Conservation (phyloP, 2,113 vertebrate species). For the Cettia cetti region DNA sequence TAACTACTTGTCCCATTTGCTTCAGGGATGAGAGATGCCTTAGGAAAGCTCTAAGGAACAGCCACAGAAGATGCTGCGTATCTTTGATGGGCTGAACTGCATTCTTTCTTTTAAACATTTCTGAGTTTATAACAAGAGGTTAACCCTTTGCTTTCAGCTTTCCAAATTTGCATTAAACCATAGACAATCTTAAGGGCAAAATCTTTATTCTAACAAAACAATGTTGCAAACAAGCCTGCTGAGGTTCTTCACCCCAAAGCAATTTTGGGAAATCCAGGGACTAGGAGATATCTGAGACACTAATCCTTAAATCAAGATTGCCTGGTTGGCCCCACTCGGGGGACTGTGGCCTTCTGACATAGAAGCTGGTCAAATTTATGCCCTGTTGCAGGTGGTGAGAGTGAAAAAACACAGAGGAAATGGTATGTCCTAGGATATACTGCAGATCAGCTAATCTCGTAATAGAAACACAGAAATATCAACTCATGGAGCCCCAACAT, state of each 20-base stretch:
- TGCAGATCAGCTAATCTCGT: background rate
- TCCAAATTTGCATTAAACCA: background rate
- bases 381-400: background rate
- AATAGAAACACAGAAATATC: background rate
- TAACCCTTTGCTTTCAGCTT: background rate
- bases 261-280: background rate
- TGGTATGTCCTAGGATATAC: background rate
- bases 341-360: background rate
- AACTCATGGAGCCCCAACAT: background rate
- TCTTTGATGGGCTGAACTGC: background rate
- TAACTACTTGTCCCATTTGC: background rate
- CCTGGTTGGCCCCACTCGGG: background rate
- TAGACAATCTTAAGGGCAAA: background rate
- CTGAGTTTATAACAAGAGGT: background rate
- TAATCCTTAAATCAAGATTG: background rate
- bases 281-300: background rate
- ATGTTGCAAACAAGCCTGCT: background rate
- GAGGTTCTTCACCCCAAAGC: background rate
- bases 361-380: background rate
- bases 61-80: background rate
- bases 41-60: conserved; percentile 29
- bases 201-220: background rate
- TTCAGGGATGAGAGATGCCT: background rate
- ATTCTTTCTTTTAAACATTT: background rate
- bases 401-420: background rate